These are phyloP conservation scores for Ornithorhynchus anatinus DNA, from an alignment of 2,113 vertebrate genomes.

Conservation along the genomic window DNA sequence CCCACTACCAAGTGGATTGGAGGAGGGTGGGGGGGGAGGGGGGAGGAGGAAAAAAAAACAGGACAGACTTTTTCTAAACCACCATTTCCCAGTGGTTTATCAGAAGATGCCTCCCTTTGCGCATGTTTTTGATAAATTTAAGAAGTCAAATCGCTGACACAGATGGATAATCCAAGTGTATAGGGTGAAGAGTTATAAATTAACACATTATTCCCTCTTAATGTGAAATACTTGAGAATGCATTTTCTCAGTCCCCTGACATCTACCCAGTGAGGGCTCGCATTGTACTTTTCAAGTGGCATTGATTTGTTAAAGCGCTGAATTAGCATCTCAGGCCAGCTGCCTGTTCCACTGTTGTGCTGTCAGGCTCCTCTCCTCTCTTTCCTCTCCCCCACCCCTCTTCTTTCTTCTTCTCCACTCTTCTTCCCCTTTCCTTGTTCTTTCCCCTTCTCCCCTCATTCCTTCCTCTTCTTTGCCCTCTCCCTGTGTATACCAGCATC, in stretches of 20 bases:
- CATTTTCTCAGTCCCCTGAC: slow-evolving; percentile 87
- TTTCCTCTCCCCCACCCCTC: slow-evolving; percentile 32
- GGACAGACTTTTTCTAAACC: slow-evolving; percentile 48
- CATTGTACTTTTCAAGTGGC: slow-evolving; percentile 98
- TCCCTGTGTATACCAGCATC: too few species aligned
- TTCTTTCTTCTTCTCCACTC: neutral
- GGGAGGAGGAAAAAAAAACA: slow-evolving; percentile 9
- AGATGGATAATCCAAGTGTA: slow-evolving; percentile 95
- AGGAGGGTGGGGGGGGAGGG: too few species aligned
- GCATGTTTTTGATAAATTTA: slow-evolving; percentile 91
- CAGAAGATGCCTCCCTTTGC: slow-evolving; percentile 73
- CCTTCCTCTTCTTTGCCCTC: neutral
- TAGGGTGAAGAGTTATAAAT: slow-evolving; percentile 96
- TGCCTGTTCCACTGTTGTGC: slow-evolving; percentile 79
- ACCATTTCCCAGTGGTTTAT: slow-evolving; percentile 57
- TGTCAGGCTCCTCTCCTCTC: slow-evolving; percentile 68
- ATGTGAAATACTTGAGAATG: slow-evolving; percentile 92
- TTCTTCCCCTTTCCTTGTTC: neutral
- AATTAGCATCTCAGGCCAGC: slow-evolving; percentile 95
- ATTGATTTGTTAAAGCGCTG: slow-evolving; percentile 99
- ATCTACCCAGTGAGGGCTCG: slow-evolving; percentile 88
- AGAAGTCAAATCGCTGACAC: slow-evolving; percentile 90
- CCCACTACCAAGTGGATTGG: neutral
- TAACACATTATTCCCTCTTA: slow-evolving; percentile 98
- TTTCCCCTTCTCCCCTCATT: neutral